Percentiles rank a stretch among this genome's conserved stretches.
Evolutionary conservation across 2,888 invertebrate genomes (phyloP).

Genomic region (Leucophenga maculata): DNA sequence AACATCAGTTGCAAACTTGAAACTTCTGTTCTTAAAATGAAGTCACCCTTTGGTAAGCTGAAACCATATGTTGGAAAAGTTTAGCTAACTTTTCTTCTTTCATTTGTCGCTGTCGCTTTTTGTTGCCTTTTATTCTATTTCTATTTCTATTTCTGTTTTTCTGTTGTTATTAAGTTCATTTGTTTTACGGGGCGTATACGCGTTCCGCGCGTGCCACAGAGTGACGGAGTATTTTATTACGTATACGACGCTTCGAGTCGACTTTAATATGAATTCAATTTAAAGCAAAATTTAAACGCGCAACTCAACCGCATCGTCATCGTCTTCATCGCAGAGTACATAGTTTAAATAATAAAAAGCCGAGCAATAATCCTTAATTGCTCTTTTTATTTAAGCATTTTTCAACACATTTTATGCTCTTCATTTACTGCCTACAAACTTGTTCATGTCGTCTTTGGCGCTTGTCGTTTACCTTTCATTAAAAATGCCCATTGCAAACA

Average conservation of each 20-base stretch:
- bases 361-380: slow-evolving; percentile 62
- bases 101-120: no score
- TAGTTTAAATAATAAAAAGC: slow-evolving; percentile 33
- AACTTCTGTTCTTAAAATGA: no score
- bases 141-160: no score
- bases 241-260: slow-evolving; percentile 61
- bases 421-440: slow-evolving; percentile 38
- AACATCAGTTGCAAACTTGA: no score
- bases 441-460: background rate
- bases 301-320: slow-evolving; percentile 42
- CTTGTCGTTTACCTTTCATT: slow-evolving; percentile 46
- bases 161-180: no score
- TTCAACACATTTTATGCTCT: slow-evolving; percentile 50
- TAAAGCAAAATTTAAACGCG: slow-evolving; percentile 55
- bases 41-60: no score
- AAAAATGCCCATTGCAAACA: slow-evolving; percentile 62
- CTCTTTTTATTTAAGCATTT: slow-evolving; percentile 50
- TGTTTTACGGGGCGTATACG: no score
- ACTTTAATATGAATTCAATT: no score
- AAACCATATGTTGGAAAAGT: no score
- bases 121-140: no score
- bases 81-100: no score
- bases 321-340: slow-evolving; percentile 47
- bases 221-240: slow-evolving; percentile 39
- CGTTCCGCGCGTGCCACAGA: no score